Evolutionary conservation across 2,113 vertebrate genomes (phyloP).

Genomic region (Antennarius striatus): DNA sequence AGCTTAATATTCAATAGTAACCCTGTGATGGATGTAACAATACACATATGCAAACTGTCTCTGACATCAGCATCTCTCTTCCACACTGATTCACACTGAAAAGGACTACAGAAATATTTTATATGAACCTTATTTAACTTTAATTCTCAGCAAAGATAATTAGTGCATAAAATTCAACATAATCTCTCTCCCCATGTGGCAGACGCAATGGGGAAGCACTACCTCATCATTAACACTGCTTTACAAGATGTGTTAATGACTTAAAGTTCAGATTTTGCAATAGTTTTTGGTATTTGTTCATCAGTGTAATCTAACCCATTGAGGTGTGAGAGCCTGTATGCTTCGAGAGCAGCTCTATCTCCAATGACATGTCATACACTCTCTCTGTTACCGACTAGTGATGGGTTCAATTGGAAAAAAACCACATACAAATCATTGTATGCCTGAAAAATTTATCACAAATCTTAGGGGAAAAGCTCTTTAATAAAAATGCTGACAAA

Average conservation of each 20-base stretch:
- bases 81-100: no score
- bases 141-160: no score
- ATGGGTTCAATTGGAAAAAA: slow-evolving; percentile 17
- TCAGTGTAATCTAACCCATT: background rate
- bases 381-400: slow-evolving; percentile 15
- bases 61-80: no score
- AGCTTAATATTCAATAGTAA: background rate
- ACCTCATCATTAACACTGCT: background rate
- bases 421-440: slow-evolving; percentile 14
- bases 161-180: no score
- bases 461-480: slow-evolving; percentile 23
- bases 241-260: background rate
- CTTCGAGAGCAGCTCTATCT: slow-evolving; percentile 15
- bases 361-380: slow-evolving; percentile 19
- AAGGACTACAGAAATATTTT: no score
- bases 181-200: no score
- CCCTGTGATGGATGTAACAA: no score
- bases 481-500: slow-evolving; percentile 55
- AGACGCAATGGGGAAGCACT: no score
- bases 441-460: slow-evolving; percentile 17
- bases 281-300: slow-evolving; percentile 14
- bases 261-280: slow-evolving; percentile 8
- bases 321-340: slow-evolving; percentile 3
- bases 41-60: no score
- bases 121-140: background rate